A percentile compares a stretch with the other conserved stretches of the same genome.
Evolutionary conservation across 1,140 invertebrate species (phyloP).

Genomic region (Scaptodrosophila lebanonensis): DNA sequence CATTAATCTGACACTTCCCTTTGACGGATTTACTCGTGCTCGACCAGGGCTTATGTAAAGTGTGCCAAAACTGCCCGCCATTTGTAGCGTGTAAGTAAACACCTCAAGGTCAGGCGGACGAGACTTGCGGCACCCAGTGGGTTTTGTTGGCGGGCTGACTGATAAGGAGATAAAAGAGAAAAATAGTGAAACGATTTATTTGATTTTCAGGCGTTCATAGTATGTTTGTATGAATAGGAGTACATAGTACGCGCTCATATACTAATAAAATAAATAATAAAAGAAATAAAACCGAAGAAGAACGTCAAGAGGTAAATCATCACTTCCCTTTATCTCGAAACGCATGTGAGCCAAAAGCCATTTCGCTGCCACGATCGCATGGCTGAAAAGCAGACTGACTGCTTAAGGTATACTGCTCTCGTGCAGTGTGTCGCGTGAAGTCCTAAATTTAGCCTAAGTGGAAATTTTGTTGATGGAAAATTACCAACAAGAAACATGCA

Average conservation of each 20-base stretch:
- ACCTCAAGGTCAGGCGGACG: conserved; percentile 38
- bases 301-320: too few species aligned
- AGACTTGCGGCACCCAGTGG: too few species aligned
- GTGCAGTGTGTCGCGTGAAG: conserved; percentile 29
- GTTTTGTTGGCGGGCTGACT: too few species aligned
- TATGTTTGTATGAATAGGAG: too few species aligned
- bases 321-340: too few species aligned
- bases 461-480: conserved; percentile 63
- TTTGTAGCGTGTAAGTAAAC: background rate
- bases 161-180: background rate
- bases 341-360: too few species aligned
- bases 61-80: conserved; percentile 26
- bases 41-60: conserved; percentile 39
- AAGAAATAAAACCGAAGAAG: too few species aligned
- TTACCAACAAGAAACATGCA: conserved; percentile 26
- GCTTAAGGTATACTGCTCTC: background rate
- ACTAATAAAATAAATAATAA: too few species aligned
- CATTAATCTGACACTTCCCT: conserved; percentile 22
- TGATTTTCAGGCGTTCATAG: conserved; percentile 13
- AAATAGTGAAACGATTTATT: background rate
- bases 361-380: too few species aligned
- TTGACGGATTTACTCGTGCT: conserved; percentile 24
- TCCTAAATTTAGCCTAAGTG: conserved; percentile 45
- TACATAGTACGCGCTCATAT: too few species aligned
- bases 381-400: too few species aligned